A percentile compares a stretch with the other conserved stretches of the same genome.
Evolutionary conservation across 2,113 vertebrate genomes (phyloP).

Genomic region (Urocitellus parryii): DNA sequence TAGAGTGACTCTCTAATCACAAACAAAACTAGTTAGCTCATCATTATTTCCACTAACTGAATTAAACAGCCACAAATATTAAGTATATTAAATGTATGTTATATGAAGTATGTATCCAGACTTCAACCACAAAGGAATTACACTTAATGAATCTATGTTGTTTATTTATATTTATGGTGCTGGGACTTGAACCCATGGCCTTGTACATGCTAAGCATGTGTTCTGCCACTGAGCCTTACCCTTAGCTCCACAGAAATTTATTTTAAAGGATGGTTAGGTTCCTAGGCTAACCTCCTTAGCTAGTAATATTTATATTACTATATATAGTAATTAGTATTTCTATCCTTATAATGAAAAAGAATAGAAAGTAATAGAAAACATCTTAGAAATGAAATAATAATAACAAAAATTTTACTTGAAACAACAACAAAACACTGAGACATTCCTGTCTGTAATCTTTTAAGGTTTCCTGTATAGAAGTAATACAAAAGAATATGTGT

Average conservation of each 20-base stretch:
- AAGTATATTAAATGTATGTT: background rate
- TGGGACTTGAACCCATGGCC: background rate
- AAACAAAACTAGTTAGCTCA: background rate
- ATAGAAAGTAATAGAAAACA: constrained; percentile 4
- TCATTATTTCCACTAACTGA: background rate
- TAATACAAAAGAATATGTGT: background rate
- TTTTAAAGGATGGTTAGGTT: background rate
- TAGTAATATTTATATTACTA: background rate
- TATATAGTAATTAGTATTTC: too few relatives aligned
- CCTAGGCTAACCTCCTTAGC: background rate
- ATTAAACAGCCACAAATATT: background rate
- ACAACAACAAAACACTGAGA: background rate
- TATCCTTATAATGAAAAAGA: background rate
- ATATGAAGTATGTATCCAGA: background rate
- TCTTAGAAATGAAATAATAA: background rate
- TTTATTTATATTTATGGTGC: background rate
- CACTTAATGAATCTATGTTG: background rate
- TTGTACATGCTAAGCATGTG: background rate
- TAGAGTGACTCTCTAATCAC: background rate
- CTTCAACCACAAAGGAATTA: constrained; percentile 16
- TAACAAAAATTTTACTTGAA: too few relatives aligned
- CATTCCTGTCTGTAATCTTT: too few relatives aligned
- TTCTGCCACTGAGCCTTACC: background rate
- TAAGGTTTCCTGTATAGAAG: too few relatives aligned
- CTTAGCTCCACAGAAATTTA: background rate